Conservation (phyloP, 2,888 invertebrate genomes). For the Abscondita cerata region DNA sequence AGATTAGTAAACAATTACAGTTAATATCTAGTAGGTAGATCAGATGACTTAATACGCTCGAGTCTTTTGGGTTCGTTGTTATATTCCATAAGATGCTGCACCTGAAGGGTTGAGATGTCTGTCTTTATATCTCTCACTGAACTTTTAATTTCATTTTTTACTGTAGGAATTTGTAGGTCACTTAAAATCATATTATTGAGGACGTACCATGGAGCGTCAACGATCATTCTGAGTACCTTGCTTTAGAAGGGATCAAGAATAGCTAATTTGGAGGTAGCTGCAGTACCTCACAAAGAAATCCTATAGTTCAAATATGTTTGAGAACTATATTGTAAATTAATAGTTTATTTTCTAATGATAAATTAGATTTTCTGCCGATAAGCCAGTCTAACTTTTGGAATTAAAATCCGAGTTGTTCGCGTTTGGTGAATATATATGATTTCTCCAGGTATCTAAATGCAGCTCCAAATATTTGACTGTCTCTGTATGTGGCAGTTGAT, state of each 20-base stretch:
- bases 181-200: constrained; percentile 1
- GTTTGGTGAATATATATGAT: background rate
- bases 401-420: background rate
- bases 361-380: constrained; percentile 4
- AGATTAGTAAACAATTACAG: background rate
- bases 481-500: too few species aligned
- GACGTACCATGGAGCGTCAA: background rate
- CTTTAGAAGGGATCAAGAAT: background rate
- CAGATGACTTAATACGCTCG: background rate
- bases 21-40: background rate
- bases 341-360: constrained; percentile 12
- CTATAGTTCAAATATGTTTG: too few species aligned
- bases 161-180: background rate
- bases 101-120: background rate
- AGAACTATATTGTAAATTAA: background rate
- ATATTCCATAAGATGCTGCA: background rate
- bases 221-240: background rate
- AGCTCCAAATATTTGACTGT: background rate
- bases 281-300: background rate
- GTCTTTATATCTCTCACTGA: constrained; percentile 1
- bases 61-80: too few species aligned
- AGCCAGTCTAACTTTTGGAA: constrained; percentile 7
- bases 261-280: constrained; percentile 3
- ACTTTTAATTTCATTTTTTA: constrained; percentile 3
- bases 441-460: background rate